phyloP scores from a whole-genome alignment of 2,888 invertebrate genomes.

The Aphidius colemani region DNA sequence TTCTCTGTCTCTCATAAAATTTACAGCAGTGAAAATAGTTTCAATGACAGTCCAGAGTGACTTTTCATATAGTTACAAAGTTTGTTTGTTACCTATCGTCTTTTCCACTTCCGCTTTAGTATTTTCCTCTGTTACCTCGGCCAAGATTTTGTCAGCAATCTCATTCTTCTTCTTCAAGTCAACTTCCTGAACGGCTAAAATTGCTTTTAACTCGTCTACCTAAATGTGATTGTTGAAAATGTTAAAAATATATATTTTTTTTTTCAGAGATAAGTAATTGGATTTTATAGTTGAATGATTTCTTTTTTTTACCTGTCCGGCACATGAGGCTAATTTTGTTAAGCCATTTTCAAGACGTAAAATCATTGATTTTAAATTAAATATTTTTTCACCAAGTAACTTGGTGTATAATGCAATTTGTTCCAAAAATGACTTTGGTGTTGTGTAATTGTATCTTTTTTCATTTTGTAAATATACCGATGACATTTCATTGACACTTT shows the following conservation, averaged over 20 bases:
- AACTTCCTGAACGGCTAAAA: constrained; percentile 77
- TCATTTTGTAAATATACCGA: constrained; percentile 81
- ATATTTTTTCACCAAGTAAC: constrained; percentile 70
- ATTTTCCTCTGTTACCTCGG: constrained; percentile 86
- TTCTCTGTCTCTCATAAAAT: not conserved
- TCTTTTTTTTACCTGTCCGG: constrained; percentile 69
- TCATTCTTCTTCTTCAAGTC: constrained; percentile 86
- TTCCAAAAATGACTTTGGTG: constrained; percentile 94
- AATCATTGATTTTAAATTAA: constrained; percentile 76
- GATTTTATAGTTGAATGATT: constrained; percentile 13
- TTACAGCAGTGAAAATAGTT: constrained; percentile 13
- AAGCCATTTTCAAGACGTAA: constrained; percentile 84
- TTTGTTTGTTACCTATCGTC: constrained; percentile 65
- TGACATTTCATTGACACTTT: constrained; percentile 85
- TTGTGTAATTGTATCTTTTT: constrained; percentile 91
- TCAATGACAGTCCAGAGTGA: constrained; percentile 25
- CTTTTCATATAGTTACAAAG: constrained; percentile 22
- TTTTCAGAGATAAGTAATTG: constrained; percentile 20
- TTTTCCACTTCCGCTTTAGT: constrained; percentile 90
- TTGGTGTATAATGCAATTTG: constrained; percentile 84
- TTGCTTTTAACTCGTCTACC: constrained; percentile 81
- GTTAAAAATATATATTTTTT: constrained; percentile 4
- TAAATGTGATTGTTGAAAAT: constrained; percentile 37
- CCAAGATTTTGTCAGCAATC: constrained; percentile 86
- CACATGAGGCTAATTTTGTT: constrained; percentile 83